Percentiles rank a stretch among this genome's conserved stretches.
Evolutionary conservation across 2,797 vertebrate genomes (phyloP).

Genomic region (Hypotaenidia philippensis): DNA sequence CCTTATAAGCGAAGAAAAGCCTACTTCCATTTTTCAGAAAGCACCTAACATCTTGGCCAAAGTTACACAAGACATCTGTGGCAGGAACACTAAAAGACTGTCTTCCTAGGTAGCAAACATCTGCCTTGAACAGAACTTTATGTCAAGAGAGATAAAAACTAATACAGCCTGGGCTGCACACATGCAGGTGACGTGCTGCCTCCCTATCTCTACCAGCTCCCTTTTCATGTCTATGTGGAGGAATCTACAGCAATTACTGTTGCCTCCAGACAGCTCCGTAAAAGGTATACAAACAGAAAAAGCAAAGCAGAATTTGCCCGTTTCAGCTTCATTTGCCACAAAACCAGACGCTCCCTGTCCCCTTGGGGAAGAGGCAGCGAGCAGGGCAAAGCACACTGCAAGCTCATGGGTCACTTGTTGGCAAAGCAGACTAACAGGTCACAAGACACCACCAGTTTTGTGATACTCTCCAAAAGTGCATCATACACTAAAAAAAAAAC

Average conservation of each 20-base stretch:
- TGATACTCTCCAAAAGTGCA: neutral
- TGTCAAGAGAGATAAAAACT: conserved; percentile 9
- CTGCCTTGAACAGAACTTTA: neutral
- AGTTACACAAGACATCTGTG: neutral
- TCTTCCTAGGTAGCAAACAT: neutral
- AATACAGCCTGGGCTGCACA: neutral
- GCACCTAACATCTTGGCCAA: neutral
- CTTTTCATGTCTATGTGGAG: neutral
- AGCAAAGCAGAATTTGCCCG: neutral
- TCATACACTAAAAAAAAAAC: neutral
- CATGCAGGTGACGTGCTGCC: neutral
- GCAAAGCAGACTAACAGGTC: neutral
- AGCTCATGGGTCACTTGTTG: conserved; percentile 25
- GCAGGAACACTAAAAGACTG: neutral
- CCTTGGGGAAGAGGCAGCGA: neutral
- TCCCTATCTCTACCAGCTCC: neutral
- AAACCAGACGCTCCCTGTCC: neutral
- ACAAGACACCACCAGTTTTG: neutral
- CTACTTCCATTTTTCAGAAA: neutral
- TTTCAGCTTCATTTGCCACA: conserved; percentile 18
- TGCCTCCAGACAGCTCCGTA: conserved; percentile 10
- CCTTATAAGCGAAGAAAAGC: neutral
- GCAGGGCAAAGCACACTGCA: neutral
- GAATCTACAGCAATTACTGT: conserved; percentile 13
- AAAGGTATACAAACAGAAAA: conserved; percentile 23